Conservation (phyloP, 2,797 vertebrate genomes). For the Orientallactaga sibirica region DNA sequence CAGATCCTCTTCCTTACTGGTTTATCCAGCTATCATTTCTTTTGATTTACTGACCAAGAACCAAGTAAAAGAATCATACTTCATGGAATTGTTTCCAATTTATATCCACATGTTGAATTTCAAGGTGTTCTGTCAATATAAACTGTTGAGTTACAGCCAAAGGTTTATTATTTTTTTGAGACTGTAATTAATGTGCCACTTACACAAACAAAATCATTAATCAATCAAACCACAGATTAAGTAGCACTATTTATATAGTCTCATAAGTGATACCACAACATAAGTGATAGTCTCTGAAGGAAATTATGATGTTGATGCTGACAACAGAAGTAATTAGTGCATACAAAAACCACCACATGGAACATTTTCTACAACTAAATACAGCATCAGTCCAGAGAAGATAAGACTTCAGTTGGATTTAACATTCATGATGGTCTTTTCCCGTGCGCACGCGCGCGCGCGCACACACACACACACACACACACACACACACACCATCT, state of each 20-base stretch:
- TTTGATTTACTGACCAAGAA: not conserved
- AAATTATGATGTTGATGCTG: conserved; percentile 14
- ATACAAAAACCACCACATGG: not conserved
- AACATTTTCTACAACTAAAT: not conserved
- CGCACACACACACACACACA: too few species aligned
- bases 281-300: not conserved
- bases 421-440: not conserved
- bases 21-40: conserved; percentile 19
- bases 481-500: not conserved
- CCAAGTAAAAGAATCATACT: conserved; percentile 44
- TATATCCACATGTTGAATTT: not conserved
- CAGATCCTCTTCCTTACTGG: not conserved
- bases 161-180: not conserved
- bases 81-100: conserved; percentile 7
- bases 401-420: not conserved
- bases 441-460: too few species aligned
- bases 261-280: not conserved
- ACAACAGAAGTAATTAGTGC: not conserved
- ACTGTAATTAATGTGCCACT: not conserved
- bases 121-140: not conserved
- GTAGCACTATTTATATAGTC: not conserved
- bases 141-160: not conserved
- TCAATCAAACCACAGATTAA: not conserved
- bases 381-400: not conserved
- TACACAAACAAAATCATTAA: not conserved